phyloP scores from a whole-genome alignment of 1,140 invertebrate genomes.

The Drosophila trapezifrons region DNA sequence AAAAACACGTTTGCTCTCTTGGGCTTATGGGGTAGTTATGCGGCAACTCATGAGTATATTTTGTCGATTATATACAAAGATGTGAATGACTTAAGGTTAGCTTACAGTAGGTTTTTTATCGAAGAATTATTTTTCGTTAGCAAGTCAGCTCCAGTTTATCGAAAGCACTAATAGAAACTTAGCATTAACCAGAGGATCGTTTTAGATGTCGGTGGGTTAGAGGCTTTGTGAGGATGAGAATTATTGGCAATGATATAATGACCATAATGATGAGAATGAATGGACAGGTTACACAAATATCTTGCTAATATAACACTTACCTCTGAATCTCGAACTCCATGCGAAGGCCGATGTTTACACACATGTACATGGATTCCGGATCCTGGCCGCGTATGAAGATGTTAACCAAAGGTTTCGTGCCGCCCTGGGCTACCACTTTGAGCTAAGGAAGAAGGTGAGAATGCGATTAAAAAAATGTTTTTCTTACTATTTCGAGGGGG shows the following conservation, averaged over 20 bases:
- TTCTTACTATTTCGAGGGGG: background rate
- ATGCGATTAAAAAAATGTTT: background rate
- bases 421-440: slow-evolving; percentile 59
- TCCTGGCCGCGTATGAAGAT: slow-evolving; percentile 64
- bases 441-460: slow-evolving; percentile 37
- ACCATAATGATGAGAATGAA: slow-evolving; percentile 25
- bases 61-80: slow-evolving; percentile 39
- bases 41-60: slow-evolving; percentile 34
- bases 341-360: slow-evolving; percentile 74
- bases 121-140: slow-evolving; percentile 52
- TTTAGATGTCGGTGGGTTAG: slow-evolving; percentile 24
- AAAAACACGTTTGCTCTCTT: slow-evolving; percentile 40
- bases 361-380: slow-evolving; percentile 55
- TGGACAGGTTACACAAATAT: background rate
- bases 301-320: slow-evolving; percentile 40
- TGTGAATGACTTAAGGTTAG: slow-evolving; percentile 54
- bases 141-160: slow-evolving; percentile 71
- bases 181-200: slow-evolving; percentile 60
- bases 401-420: slow-evolving; percentile 58
- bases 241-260: slow-evolving; percentile 21
- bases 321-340: slow-evolving; percentile 74
- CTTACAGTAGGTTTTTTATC: slow-evolving; percentile 60
- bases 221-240: slow-evolving; percentile 15
- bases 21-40: slow-evolving; percentile 23
- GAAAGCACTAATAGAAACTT: slow-evolving; percentile 75